Percentiles rank a stretch among this genome's conserved stretches.
phyloP scores from a whole-genome alignment of 2,113 vertebrate species.

The Mustelus asterias region DNA sequence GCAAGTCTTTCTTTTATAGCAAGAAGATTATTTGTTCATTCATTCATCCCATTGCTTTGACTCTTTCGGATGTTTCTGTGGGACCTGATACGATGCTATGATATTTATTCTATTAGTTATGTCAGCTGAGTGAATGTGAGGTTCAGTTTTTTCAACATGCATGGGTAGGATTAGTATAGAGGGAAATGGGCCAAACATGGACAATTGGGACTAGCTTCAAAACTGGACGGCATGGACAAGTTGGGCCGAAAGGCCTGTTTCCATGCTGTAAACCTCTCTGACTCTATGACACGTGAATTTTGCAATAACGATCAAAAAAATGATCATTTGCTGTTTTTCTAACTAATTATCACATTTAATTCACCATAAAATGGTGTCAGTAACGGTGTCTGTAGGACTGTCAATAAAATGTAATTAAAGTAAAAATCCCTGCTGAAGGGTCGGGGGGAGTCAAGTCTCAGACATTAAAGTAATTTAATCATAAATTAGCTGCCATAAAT shows the following conservation, averaged over 20 bases:
- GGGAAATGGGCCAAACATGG: no score
- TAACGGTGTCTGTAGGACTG: neutral
- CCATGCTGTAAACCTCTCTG: no score
- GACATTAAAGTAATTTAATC: neutral
- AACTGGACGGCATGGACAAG: no score
- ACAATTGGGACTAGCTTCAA: no score
- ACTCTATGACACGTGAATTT: neutral
- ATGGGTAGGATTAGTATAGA: no score
- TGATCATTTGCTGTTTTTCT: neutral
- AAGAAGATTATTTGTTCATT: neutral
- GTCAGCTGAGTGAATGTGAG: neutral
- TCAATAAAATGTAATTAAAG: slow-evolving; percentile 2
- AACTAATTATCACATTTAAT: neutral
- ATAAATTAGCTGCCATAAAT: neutral
- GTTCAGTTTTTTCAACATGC: neutral
- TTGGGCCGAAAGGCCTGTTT: no score
- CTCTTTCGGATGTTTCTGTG: neutral
- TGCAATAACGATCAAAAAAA: neutral
- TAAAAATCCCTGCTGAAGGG: neutral
- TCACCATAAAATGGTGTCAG: neutral
- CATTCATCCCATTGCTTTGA: neutral
- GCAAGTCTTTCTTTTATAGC: neutral
- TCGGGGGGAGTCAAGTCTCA: neutral
- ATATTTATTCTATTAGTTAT: neutral
- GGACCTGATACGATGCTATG: no score